Evolutionary conservation across 2,888 invertebrate genomes (phyloP).

Genomic region (Caenorhabditis sp.): DNA sequence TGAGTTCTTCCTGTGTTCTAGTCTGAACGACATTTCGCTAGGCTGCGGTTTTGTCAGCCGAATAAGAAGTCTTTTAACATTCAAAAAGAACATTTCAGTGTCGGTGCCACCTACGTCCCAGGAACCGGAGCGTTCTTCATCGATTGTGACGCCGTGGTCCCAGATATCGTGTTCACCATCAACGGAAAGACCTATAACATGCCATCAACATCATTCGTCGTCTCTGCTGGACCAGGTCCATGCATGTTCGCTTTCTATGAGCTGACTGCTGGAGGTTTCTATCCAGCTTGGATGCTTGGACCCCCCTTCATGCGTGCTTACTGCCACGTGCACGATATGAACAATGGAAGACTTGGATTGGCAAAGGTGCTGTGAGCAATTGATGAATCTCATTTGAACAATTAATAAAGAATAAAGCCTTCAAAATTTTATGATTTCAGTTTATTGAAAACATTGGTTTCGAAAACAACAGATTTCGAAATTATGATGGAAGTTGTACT

Average conservation of each 20-base stretch:
- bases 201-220: slow-evolving; percentile 70
- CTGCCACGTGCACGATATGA: slow-evolving; percentile 70
- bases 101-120: slow-evolving; percentile 74
- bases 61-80: background rate
- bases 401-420: background rate
- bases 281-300: slow-evolving; percentile 75
- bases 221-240: slow-evolving; percentile 71
- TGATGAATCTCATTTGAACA: slow-evolving; percentile 26
- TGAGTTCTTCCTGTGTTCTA: no score
- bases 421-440: slow-evolving; percentile 14
- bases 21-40: no score
- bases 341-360: slow-evolving; percentile 56
- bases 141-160: slow-evolving; percentile 72
- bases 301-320: slow-evolving; percentile 74
- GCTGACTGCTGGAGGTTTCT: slow-evolving; percentile 72
- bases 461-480: slow-evolving; percentile 32
- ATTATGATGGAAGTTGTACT: slow-evolving; percentile 42
- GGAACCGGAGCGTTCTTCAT: slow-evolving; percentile 73
- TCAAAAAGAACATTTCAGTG: slow-evolving; percentile 60
- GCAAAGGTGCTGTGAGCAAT: slow-evolving; percentile 50
- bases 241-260: slow-evolving; percentile 76
- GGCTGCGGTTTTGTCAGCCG: no score
- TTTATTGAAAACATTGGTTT: slow-evolving; percentile 18
- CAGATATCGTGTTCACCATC: slow-evolving; percentile 75
- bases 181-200: slow-evolving; percentile 73